Conservation (phyloP, 2,888 invertebrate genomes). For the Scaptomyza caliginosa region DNA sequence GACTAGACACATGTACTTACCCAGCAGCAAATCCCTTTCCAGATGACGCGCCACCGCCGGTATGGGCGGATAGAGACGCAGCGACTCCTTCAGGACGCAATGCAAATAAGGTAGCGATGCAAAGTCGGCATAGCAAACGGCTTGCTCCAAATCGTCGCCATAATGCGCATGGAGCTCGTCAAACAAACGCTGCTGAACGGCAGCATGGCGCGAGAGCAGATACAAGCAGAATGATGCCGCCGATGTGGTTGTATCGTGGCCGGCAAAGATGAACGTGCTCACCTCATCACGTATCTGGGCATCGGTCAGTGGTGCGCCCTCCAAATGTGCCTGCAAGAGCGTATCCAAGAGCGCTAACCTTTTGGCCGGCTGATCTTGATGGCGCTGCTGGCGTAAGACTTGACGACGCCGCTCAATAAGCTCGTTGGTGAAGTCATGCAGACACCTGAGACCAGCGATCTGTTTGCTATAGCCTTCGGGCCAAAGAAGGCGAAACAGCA, state of each 20-base stretch:
- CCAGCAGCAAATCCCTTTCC: constrained; percentile 85
- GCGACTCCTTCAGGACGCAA: constrained; percentile 88
- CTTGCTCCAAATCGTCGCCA: constrained; percentile 61
- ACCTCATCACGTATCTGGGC: constrained; percentile 88
- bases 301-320: constrained; percentile 86
- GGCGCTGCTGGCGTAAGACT: constrained; percentile 18
- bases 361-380: neutral
- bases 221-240: constrained; percentile 81
- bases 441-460: constrained; percentile 82
- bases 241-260: constrained; percentile 83
- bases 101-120: constrained; percentile 84
- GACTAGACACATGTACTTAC: constrained; percentile 77
- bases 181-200: constrained; percentile 76
- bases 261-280: constrained; percentile 89
- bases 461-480: constrained; percentile 81
- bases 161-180: constrained; percentile 73
- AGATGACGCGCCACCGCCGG: constrained; percentile 86
- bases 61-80: constrained; percentile 88
- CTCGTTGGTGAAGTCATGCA: constrained; percentile 85
- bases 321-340: constrained; percentile 86
- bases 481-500: constrained; percentile 59
- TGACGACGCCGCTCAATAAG: constrained; percentile 84
- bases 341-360: constrained; percentile 87
- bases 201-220: constrained; percentile 75
- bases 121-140: constrained; percentile 67